Conservation (phyloP, 2,888 invertebrate genomes). For the Morpho achilles region DNA sequence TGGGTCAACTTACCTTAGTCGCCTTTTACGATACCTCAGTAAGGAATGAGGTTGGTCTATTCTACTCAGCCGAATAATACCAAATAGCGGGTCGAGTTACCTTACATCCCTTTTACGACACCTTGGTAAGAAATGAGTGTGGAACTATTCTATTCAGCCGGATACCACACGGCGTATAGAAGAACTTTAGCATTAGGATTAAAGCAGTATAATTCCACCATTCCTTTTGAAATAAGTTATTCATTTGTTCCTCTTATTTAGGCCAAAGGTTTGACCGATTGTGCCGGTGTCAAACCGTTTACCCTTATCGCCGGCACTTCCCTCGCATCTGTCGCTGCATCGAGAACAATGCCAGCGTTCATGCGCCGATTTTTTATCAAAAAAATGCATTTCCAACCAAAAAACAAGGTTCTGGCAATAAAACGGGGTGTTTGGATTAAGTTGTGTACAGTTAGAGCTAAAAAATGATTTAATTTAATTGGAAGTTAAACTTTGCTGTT, state of each 20-base stretch:
- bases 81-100: no score
- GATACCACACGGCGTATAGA: no score
- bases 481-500: not conserved
- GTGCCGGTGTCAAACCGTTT: constrained; percentile 66
- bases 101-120: no score
- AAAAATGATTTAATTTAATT: not conserved
- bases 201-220: no score
- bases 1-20: no score
- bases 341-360: constrained; percentile 48
- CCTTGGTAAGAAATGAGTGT: no score
- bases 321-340: constrained; percentile 55
- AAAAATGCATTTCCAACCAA: constrained; percentile 38
- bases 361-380: constrained; percentile 28
- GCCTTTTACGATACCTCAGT: no score
- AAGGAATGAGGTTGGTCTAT: no score
- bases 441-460: constrained; percentile 15
- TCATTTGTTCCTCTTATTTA: constrained; percentile 1
- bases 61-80: no score
- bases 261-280: constrained; percentile 49
- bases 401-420: constrained; percentile 45
- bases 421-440: constrained; percentile 35
- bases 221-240: not conserved
- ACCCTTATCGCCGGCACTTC: constrained; percentile 54
- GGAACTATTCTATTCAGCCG: no score
- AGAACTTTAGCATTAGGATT: no score